Conservation (phyloP, 2,797 vertebrate species). For the Remorina albescens region DNA sequence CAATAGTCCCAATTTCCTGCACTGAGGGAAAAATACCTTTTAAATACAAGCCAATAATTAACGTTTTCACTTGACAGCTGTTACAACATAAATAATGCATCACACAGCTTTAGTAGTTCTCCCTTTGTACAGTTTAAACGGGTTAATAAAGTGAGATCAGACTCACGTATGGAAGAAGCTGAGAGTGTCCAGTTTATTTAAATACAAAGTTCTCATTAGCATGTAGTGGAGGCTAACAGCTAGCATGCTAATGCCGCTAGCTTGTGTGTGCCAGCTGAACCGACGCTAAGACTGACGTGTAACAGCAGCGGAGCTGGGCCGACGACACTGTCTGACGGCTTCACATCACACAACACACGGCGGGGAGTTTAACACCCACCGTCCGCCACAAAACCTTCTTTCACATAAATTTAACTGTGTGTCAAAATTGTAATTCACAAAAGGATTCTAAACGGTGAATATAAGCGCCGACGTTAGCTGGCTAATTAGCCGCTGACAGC, state of each 20-base stretch:
- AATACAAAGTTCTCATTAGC: constrained; percentile 14
- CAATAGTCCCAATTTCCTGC: neutral
- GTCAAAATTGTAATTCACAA: neutral
- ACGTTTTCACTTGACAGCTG: constrained; percentile 38
- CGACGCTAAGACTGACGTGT: constrained; percentile 83
- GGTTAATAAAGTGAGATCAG: neutral
- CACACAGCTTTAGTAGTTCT: fast-evolving
- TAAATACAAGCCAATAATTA: neutral
- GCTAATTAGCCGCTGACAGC: constrained; percentile 42
- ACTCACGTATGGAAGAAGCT: neutral
- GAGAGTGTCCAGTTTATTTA: neutral
- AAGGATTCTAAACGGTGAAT: too few relatives aligned
- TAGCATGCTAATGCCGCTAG: constrained; percentile 65
- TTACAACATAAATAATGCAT: neutral
- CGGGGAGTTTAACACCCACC: fast-evolving
- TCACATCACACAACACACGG: neutral
- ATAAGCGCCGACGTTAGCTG: constrained; percentile 16
- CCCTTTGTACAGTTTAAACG: fast-evolving
- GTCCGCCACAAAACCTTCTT: fast-evolving
- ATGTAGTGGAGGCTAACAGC: constrained; percentile 14
- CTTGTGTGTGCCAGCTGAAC: constrained; percentile 32
- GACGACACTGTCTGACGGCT: neutral
- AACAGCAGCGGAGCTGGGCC: constrained; percentile 61
- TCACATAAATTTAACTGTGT: neutral
- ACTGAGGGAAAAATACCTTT: neutral